phyloP scores from a whole-genome alignment of 2,113 vertebrate genomes.

The Scolopax mira region DNA sequence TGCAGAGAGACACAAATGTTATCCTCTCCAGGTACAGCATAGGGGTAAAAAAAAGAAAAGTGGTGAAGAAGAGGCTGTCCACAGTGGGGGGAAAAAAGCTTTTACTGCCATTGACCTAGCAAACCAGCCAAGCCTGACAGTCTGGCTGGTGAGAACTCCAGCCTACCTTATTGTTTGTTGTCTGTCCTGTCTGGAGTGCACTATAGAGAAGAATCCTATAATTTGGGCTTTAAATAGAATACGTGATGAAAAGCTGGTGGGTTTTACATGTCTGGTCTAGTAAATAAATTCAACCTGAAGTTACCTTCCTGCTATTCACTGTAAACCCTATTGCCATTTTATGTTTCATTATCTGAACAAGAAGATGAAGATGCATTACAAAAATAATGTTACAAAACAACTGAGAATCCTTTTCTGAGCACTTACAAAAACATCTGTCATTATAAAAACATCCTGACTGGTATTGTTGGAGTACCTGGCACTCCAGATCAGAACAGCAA shows the following conservation, averaged over 20 bases:
- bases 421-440: neutral
- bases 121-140: neutral
- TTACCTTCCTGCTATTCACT: neutral
- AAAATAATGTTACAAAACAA: neutral
- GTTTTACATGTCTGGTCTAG: neutral
- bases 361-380: neutral
- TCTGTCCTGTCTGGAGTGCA: neutral
- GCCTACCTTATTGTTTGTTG: neutral
- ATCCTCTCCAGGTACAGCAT: neutral
- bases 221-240: neutral
- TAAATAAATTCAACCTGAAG: neutral
- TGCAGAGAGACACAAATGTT: neutral
- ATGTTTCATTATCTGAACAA: neutral
- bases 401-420: neutral
- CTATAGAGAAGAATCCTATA: neutral
- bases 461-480: neutral
- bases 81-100: neutral
- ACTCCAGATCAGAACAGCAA: neutral
- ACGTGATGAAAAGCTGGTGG: neutral
- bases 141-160: neutral
- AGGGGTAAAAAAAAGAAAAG: neutral
- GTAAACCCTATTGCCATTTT: neutral
- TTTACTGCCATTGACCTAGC: neutral
- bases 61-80: neutral
- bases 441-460: neutral